A percentile compares a stretch with the other conserved stretches of the same genome.
These are phyloP conservation scores for Rhabdomys pumilio DNA, from an alignment of 2,797 vertebrate species.

Conservation along the genomic window DNA sequence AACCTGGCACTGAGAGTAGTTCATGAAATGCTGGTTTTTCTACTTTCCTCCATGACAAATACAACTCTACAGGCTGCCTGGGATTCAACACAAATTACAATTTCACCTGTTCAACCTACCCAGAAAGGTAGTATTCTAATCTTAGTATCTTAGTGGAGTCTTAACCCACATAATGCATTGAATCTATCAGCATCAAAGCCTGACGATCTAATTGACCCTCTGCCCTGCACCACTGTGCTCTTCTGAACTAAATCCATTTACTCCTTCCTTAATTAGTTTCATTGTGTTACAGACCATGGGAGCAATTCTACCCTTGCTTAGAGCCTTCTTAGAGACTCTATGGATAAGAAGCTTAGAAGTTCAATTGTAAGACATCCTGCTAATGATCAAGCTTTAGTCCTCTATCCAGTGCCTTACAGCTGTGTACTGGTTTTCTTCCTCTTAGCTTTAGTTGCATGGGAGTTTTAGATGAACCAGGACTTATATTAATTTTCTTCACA, in stretches of 20 bases:
- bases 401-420: background rate
- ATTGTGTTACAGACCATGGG: background rate
- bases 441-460: background rate
- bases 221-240: background rate
- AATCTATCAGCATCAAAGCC: background rate
- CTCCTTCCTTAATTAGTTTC: background rate
- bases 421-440: background rate
- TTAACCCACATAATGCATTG: slow-evolving; percentile 24
- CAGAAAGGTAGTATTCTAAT: slow-evolving; percentile 53
- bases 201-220: background rate
- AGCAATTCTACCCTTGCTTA: background rate
- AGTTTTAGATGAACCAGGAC: background rate
- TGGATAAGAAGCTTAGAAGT: slow-evolving; percentile 39
- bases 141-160: slow-evolving; percentile 45
- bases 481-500: slow-evolving; percentile 26
- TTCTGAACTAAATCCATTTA: background rate
- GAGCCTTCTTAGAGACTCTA: slow-evolving; percentile 2
- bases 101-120: slow-evolving; percentile 21
- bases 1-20: background rate
- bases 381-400: background rate
- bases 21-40: slow-evolving; percentile 55
- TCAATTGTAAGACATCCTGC: slow-evolving; percentile 12
- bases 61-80: slow-evolving; percentile 5
- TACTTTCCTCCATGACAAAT: slow-evolving; percentile 36
- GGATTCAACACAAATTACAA: background rate